phyloP scores from a whole-genome alignment of 2,797 vertebrate species.

The Pangasius sanitwongsei region DNA sequence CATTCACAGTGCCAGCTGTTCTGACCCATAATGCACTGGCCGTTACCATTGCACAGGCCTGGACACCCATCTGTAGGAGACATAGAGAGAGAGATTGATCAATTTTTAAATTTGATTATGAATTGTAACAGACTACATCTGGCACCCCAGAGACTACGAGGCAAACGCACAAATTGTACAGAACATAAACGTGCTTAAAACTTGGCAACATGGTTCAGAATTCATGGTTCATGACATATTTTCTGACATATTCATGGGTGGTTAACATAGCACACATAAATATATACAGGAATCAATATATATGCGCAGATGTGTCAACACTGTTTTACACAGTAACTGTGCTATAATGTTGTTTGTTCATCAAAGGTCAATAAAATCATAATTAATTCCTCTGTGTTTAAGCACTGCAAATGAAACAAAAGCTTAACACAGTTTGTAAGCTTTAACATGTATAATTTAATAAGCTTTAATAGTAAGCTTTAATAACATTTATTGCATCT shows the following conservation, averaged over 20 bases:
- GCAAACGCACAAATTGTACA: conserved; percentile 15
- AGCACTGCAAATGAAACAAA: background rate
- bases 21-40: conserved; percentile 88
- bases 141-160: conserved; percentile 11
- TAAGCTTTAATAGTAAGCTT: too few relatives aligned
- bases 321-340: background rate
- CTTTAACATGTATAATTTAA: too few relatives aligned
- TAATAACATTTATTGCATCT: background rate
- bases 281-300: background rate
- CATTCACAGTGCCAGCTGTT: conserved; percentile 92
- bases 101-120: conserved; percentile 21
- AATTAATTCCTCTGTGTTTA: background rate
- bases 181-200: background rate
- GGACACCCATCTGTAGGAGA: conserved; percentile 84
- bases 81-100: conserved; percentile 21
- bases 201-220: background rate
- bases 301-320: background rate
- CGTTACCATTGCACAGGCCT: conserved; percentile 86
- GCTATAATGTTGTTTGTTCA: background rate
- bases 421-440: background rate
- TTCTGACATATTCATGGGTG: background rate
- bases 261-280: background rate
- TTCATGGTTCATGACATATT: background rate
- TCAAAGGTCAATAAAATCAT: background rate
- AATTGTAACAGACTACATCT: conserved; percentile 27